Percentiles rank a stretch among this genome's conserved stretches.
Evolutionary conservation across 2,797 vertebrate genomes (phyloP).

Genomic region (Scarus forsteni): DNA sequence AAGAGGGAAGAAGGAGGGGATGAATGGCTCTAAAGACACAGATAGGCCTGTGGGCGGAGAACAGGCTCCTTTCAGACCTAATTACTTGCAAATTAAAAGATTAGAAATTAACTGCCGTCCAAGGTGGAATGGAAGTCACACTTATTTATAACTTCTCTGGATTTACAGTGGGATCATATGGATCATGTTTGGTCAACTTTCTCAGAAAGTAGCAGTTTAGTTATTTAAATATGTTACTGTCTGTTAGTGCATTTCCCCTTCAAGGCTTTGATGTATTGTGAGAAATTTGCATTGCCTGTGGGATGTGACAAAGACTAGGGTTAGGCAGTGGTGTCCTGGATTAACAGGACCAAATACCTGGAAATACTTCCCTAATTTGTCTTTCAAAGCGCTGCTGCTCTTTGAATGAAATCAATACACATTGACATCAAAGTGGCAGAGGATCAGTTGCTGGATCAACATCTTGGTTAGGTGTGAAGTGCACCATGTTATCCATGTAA

Average conservation of each 20-base stretch:
- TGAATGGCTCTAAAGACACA: slow-evolving; percentile 52
- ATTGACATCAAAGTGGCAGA: slow-evolving; percentile 77
- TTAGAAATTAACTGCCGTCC: slow-evolving; percentile 36
- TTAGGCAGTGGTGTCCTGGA: slow-evolving; percentile 55
- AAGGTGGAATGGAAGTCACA: slow-evolving; percentile 5
- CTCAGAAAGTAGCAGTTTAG: slow-evolving; percentile 20
- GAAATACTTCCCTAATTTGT: slow-evolving; percentile 76
- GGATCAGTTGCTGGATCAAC: slow-evolving; percentile 69
- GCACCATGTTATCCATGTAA: slow-evolving; percentile 75
- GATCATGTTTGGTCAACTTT: neutral
- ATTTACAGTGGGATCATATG: neutral
- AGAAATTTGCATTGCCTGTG: slow-evolving; percentile 58
- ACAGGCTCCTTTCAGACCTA: slow-evolving; percentile 56
- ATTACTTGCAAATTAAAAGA: slow-evolving; percentile 63
- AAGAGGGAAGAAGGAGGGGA: slow-evolving; percentile 26
- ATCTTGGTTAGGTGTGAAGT: slow-evolving; percentile 67
- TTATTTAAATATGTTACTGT: neutral
- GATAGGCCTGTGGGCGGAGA: slow-evolving; percentile 48
- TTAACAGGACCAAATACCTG: slow-evolving; percentile 76
- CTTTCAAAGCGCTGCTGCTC: slow-evolving; percentile 81
- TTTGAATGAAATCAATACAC: slow-evolving; percentile 74
- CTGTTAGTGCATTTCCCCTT: slow-evolving; percentile 5
- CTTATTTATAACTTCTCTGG: slow-evolving; percentile 10
- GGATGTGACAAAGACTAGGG: slow-evolving; percentile 39
- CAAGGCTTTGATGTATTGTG: slow-evolving; percentile 64